Base-by-base conservation (phyloP, 2,888 invertebrate genomes). In the Escarpia spicata region DNA sequence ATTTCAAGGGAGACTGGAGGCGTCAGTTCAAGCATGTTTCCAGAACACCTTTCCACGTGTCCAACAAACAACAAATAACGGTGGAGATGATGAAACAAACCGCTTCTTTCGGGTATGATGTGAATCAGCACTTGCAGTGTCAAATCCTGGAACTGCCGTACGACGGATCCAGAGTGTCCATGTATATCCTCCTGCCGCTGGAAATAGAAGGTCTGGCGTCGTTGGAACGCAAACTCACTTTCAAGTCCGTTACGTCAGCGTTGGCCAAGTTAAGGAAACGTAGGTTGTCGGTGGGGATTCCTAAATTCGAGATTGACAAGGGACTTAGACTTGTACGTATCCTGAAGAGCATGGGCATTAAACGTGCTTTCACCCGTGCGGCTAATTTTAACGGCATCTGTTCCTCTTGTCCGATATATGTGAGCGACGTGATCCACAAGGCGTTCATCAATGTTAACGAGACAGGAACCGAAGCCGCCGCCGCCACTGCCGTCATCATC, bases 81-180 rank as follows among this genome's bases (percentile, higher is more conserved):
- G 60, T 60, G 19, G 12, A 97, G 95, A 98, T 99, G 98, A 97
- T 97, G 94, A 97, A 97, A 19, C 12, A 97, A 2, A 97, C 97
- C 60, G 97, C 97, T 93, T 98, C 98, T 95, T 98, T 97, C 94
- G 97, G 97, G 94, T 96, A 93, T 91, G 94, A 93, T 4, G 91
- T 93, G 0, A 94, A 93, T 92, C 97, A 97, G 92, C 97, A 97
- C 3, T 97, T 98, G 94, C 97, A 97, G 95, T 97, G 98, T 92
- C 98, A 98, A 96, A 97, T 98, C 8, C 95, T 99, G 92, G 97
- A 98, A 96, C 95, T 99, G 95, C 97, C 98, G 0, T 99, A 98
- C 95, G 96, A 92, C 0, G 94, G 94, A 91, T 94, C 94, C 19
- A 94, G 95, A 26, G 92, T 95, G 37, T 92, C 94, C 92, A 95